Evolutionary conservation across 1,140 invertebrate species (phyloP).

Genomic region (Mercenaria mercenaria): DNA sequence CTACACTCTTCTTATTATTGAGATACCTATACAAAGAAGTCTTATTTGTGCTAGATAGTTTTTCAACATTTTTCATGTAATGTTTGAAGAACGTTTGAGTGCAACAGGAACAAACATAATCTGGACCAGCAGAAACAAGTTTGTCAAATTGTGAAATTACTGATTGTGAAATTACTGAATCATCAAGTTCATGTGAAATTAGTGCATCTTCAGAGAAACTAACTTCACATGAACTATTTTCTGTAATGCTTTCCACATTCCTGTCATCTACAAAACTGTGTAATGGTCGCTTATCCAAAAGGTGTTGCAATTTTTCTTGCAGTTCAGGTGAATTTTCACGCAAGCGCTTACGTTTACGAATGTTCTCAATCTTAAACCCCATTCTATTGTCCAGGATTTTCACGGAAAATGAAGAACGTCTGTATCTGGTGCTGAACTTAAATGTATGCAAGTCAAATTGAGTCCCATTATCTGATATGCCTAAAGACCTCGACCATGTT

Average conservation of each 20-base stretch:
- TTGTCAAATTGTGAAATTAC: constrained; percentile 8
- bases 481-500: not conserved
- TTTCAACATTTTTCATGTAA: constrained; percentile 41
- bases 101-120: constrained; percentile 59
- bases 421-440: not conserved
- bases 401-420: not conserved
- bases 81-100: constrained; percentile 62
- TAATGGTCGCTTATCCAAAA: not conserved
- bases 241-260: not conserved
- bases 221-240: not conserved
- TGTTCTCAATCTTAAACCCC: not conserved
- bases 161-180: too few species aligned
- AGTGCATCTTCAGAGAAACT: too few species aligned
- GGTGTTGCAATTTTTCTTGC: not conserved
- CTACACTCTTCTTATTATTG: not conserved
- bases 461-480: not conserved
- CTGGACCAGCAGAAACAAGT: constrained; percentile 17
- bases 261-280: not conserved
- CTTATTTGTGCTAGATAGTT: not conserved
- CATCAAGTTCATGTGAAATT: not conserved
- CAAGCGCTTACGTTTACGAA: not conserved
- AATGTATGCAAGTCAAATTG: constrained; percentile 34
- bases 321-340: not conserved
- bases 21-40: not conserved
- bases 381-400: not conserved